Evolutionary conservation across 2,797 vertebrate genomes (phyloP).

Genomic region (Myotis planiceps): DNA sequence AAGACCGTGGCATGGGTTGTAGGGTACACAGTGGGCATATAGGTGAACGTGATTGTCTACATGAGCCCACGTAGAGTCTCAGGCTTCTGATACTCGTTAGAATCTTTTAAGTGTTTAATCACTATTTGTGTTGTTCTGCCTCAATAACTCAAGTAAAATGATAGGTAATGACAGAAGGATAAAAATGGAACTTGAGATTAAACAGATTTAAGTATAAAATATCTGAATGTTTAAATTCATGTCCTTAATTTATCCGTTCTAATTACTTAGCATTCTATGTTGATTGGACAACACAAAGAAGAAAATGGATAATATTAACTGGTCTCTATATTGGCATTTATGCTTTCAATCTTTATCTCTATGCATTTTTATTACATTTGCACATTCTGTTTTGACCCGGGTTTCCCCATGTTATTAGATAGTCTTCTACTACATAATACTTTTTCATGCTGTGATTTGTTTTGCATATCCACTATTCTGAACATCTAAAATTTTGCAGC

Average conservation of each 20-base stretch:
- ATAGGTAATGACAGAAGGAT: not conserved
- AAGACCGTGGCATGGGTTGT: not conserved
- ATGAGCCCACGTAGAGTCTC: not conserved
- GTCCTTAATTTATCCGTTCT: not conserved
- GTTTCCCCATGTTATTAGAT: not conserved
- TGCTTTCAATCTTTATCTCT: not conserved
- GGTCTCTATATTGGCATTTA: constrained; percentile 1
- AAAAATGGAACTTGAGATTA: not conserved
- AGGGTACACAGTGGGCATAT: not conserved
- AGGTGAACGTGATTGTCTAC: not conserved
- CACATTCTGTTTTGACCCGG: not conserved
- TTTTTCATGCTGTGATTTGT: not conserved
- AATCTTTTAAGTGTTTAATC: not conserved
- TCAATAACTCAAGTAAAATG: not conserved
- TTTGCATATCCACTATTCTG: not conserved
- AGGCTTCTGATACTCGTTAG: not conserved
- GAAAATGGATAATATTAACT: not conserved
- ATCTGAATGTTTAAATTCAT: constrained; percentile 4
- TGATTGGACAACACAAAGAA: not conserved
- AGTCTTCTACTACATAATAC: not conserved
- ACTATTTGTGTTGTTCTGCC: not conserved
- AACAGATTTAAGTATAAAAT: constrained; percentile 19
- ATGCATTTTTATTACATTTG: not conserved
- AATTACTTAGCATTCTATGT: not conserved
- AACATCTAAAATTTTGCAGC: not conserved